Evolutionary conservation across 2,888 invertebrate genomes (phyloP).

Genomic region (Muscina levida): DNA sequence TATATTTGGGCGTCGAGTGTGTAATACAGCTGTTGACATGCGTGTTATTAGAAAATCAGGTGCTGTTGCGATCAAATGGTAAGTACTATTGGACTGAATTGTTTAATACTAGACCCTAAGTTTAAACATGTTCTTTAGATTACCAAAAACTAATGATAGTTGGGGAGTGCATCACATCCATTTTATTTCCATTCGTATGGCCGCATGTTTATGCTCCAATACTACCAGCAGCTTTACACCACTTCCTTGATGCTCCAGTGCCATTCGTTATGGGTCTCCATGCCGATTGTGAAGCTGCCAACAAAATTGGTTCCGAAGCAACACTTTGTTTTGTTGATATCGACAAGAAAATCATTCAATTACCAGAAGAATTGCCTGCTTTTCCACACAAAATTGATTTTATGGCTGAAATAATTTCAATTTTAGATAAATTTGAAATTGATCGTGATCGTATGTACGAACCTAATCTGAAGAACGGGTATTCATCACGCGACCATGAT

Average conservation of each 20-base stretch:
- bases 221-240: constrained; percentile 94
- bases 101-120: too few relatives aligned
- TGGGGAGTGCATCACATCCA: constrained; percentile 93
- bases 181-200: constrained; percentile 98
- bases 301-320: constrained; percentile 88
- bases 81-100: constrained; percentile 68
- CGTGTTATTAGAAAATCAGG: constrained; percentile 97
- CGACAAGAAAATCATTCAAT: constrained; percentile 93
- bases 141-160: constrained; percentile 97
- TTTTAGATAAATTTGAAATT: constrained; percentile 87
- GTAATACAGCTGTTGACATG: constrained; percentile 96
- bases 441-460: constrained; percentile 77
- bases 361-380: constrained; percentile 96
- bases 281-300: constrained; percentile 82
- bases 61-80: constrained; percentile 95
- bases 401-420: constrained; percentile 89
- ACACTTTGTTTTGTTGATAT: constrained; percentile 97
- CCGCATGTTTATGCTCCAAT: constrained; percentile 99
- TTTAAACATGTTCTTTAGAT: constrained; percentile 82
- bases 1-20: constrained; percentile 93
- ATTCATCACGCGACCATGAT: constrained; percentile 79
- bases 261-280: constrained; percentile 98
- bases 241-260: constrained; percentile 99
- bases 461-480: constrained; percentile 75
- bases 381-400: constrained; percentile 95